phyloP scores from a whole-genome alignment of 2,888 invertebrate genomes.

The Callosobruchus maculatus region DNA sequence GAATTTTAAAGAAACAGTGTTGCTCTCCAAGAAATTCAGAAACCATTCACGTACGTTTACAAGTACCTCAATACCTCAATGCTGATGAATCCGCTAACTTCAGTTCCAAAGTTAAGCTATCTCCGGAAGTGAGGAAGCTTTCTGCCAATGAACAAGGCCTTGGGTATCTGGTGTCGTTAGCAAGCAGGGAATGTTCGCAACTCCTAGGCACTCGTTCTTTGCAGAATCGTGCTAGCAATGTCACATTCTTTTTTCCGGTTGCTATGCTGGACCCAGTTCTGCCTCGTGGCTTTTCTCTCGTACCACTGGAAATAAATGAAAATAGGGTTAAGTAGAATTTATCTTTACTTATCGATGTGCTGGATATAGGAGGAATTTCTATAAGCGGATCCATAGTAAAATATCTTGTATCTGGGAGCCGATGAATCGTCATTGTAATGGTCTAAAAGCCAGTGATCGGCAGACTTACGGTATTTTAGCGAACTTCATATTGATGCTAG shows the following conservation, averaged over 20 bases:
- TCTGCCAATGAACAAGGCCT: conserved; percentile 74
- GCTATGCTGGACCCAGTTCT: conserved; percentile 44
- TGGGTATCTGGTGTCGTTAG: conserved; percentile 53
- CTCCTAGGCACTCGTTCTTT: conserved; percentile 77
- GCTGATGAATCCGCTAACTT: conserved; percentile 79
- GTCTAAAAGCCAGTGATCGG: no score
- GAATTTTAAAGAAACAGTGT: no score
- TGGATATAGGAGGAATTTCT: no score
- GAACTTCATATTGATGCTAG: no score
- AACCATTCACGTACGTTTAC: background rate
- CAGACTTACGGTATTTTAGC: no score
- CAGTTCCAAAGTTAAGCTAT: conserved; percentile 75
- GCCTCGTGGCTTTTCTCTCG: background rate
- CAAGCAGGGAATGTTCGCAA: conserved; percentile 76
- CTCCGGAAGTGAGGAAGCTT: conserved; percentile 79
- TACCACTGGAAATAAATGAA: background rate
- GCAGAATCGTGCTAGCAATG: conserved; percentile 77
- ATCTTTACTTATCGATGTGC: no score
- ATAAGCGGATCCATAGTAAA: no score
- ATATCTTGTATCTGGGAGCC: no score
- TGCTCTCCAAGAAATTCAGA: no score
- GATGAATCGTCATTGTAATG: no score
- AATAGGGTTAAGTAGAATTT: no score
- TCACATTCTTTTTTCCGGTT: conserved; percentile 59
- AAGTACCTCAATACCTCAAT: conserved; percentile 59